Evolutionary conservation across 2,113 vertebrate species (phyloP).

Genomic region (Trematocara macrostoma): DNA sequence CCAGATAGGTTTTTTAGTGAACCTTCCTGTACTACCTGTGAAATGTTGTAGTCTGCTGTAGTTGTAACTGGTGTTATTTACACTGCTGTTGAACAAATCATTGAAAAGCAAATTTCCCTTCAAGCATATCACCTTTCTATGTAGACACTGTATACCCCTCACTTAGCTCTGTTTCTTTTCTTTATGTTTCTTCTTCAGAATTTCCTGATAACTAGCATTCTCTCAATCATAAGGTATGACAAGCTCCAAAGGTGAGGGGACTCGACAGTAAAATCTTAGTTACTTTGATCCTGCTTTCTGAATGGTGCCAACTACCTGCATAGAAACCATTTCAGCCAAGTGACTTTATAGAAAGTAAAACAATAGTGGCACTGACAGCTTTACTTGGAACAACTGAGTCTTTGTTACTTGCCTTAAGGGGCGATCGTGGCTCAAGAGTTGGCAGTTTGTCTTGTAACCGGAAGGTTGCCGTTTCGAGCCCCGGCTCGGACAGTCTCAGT

Average conservation of each 20-base stretch:
- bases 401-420: background rate
- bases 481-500: no score
- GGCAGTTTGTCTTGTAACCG: no score
- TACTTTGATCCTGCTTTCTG: background rate
- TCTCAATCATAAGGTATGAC: background rate
- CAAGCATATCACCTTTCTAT: background rate
- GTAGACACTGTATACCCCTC: background rate
- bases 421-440: no score
- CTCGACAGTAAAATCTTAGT: background rate
- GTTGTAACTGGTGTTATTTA: background rate
- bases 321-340: background rate
- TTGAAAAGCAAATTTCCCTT: background rate
- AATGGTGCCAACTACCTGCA: background rate
- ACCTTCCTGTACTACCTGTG: background rate
- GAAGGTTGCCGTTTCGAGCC: no score
- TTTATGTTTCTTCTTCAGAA: background rate
- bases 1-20: background rate
- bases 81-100: background rate
- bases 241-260: background rate
- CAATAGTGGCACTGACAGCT: background rate
- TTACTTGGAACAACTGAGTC: background rate
- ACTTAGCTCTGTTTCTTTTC: background rate
- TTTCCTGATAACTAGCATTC: background rate
- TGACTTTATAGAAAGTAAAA: background rate
- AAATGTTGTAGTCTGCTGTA: background rate